Base-by-base conservation (phyloP, 1,140 invertebrate species). In the Diachasmimorpha longicaudata region DNA sequence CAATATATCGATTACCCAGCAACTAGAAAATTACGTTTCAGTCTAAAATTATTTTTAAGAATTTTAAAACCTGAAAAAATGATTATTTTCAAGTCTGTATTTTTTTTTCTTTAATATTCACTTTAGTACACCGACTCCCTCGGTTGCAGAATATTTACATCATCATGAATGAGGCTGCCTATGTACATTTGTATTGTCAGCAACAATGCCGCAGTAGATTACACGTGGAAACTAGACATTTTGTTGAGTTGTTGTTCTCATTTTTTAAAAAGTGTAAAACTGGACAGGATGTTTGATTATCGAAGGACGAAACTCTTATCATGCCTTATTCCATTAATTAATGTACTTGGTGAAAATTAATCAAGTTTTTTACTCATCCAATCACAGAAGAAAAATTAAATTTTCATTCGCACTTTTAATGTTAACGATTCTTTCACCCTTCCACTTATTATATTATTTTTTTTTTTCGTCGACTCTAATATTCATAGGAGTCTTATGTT, bases 131-230 rank as follows among this genome's bases (percentile, higher is more conserved):
- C 48, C 19, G 48, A 52, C 48, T 52, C 48, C 48, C 48, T 52
- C 48, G 19, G 16, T 19, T 52, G 48, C 48, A 52, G n/a, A 52
- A 52, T 52, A 52, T 52, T 52, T 52, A 52, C 48, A 52, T 11
- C 39, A 42, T 42, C 9, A 73, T 77, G 71, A 76, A 70, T 76
- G 71, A 76, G 75, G 69, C 75, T 70, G 75, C 74, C 46, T 75
- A 70, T 70, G 44, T 75, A 75, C 63, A 74, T 74, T 67, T 42
- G 23, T 74, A 21, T 71, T 42, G 19, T n/a, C 37, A 58, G 37
- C 46, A 58, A 42, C 31, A 52, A 23, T 71, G 48, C 21, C 25
- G 25, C 48, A 52, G 4, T 71, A 71, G 70, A 71, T 52, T 52
- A 52, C 48, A 52, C 16, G 16, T 52, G 14, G 48, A 14, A 52